phyloP scores from a whole-genome alignment of 2,113 vertebrate genomes.

The Triplophysa rosa region DNA sequence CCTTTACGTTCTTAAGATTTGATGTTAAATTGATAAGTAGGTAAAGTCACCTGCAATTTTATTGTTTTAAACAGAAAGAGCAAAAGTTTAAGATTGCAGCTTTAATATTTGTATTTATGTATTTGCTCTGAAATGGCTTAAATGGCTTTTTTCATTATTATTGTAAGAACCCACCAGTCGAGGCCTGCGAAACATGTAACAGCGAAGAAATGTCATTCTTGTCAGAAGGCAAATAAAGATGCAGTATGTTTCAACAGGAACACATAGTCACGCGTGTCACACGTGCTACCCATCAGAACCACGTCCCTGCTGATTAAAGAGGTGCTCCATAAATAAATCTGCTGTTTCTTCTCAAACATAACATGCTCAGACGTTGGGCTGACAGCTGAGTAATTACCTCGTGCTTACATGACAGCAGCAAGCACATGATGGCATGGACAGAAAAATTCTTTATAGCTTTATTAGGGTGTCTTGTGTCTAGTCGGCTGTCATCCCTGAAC shows the following conservation, averaged over 20 bases:
- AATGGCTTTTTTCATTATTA: background rate
- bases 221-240: background rate
- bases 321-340: conserved; percentile 28
- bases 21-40: too few species aligned
- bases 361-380: conserved; percentile 1
- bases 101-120: background rate
- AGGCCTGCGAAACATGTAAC: background rate
- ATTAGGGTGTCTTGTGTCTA: conserved; percentile 17
- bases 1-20: too few species aligned
- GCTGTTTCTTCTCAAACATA: conserved; percentile 31
- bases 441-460: conserved; percentile 22
- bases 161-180: background rate
- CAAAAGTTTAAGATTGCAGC: too few species aligned
- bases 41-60: too few species aligned
- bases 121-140: background rate
- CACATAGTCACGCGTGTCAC: conserved; percentile 17
- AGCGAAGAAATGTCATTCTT: background rate
- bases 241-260: background rate
- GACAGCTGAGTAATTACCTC: conserved; percentile 48
- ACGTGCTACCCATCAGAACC: conserved; percentile 10
- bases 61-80: too few species aligned
- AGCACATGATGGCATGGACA: conserved; percentile 16
- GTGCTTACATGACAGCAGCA: conserved; percentile 37
- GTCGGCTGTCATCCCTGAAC: conserved; percentile 24
- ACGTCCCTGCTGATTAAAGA: conserved; percentile 42